Base-by-base conservation (phyloP, 2,888 invertebrate species). In the Trichogramma evanescens region DNA sequence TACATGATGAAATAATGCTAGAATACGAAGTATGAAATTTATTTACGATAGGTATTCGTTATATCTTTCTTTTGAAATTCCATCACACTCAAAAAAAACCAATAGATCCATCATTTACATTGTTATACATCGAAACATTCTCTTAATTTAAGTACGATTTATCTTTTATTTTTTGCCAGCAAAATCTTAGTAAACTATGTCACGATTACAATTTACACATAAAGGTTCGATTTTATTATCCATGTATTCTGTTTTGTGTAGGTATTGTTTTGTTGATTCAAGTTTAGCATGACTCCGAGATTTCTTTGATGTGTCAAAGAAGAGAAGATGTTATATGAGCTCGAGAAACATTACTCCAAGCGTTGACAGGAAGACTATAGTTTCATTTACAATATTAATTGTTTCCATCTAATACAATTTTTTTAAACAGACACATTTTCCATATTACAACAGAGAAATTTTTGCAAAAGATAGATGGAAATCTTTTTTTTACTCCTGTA, bases 1-100 rank as follows among this genome's bases (percentile, higher is more conserved):
- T 71, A 70, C 67, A 70, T 67, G 68, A 71, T 69, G 63, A 66
- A 67, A 67, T 65, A 68, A 68, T 69, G 68, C 68, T 69, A 71
- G 67, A 71, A 71, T 70, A 72, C 68, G 69, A 71, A 72, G 69
- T 73, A 72, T 69, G 72, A 73, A 73, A 72, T 67, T 72, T 72
- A 70, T 68, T 69, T 67, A 64, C 50, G 62, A 58, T 66, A 66
- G 66, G 69, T 70, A 66, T 67, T 66, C 61, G 65, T 65, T 70
- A 68, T 60, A 67, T 66, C 64, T 65, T 65, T 68, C 68, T 64
- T 54, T 50, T 8, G 43, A 13, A 13, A 42, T 51, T 40, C 60
- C 65, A 55, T 62, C 54, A 51, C 58, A 66, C 68, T 68, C 58
- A 71, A 71, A 70, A 26, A 26, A 26, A 26, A 26, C 69, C 57